A percentile compares a stretch with the other conserved stretches of the same genome.
These are phyloP conservation scores for Pyrochroa serraticornis DNA, from an alignment of 2,888 invertebrate species.

Conservation along the genomic window DNA sequence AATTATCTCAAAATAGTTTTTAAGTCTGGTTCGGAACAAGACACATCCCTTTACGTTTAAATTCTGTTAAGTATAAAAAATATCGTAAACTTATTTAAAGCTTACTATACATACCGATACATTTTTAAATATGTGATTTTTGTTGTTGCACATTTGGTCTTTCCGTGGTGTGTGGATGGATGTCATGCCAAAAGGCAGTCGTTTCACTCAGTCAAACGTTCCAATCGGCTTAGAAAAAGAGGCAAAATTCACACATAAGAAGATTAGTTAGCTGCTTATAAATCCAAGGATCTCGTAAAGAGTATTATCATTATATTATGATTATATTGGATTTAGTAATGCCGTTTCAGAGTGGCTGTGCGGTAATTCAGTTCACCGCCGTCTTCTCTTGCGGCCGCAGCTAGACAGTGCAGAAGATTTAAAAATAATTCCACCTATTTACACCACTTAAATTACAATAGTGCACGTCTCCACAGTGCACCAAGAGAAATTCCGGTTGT, in stretches of 20 bases:
- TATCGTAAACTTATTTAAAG: no score
- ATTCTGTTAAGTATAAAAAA: no score
- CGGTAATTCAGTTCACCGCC: constrained; percentile 52
- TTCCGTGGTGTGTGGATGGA: not conserved
- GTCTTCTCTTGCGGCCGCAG: constrained; percentile 44
- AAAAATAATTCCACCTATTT: not conserved
- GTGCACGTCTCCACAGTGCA: constrained; percentile 4
- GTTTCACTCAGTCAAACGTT: constrained; percentile 27
- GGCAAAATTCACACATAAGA: constrained; percentile 59
- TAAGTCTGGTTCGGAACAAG: no score
- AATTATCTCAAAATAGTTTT: no score
- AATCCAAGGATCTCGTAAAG: constrained; percentile 59
- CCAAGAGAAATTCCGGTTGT: no score
- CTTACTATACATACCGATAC: no score
- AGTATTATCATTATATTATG: constrained; percentile 61
- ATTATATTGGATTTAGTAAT: constrained; percentile 59
- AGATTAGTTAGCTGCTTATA: constrained; percentile 57
- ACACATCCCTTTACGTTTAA: no score
- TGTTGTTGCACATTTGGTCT: not conserved
- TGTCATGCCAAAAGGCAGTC: constrained; percentile 6
- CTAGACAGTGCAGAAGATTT: constrained; percentile 37
- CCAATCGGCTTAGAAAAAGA: constrained; percentile 56
- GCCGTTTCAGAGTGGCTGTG: constrained; percentile 51
- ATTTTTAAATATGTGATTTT: no score
- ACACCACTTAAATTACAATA: constrained; percentile 5